Base-by-base conservation (phyloP, 2,888 invertebrate species). In the Candidula unifasciata region DNA sequence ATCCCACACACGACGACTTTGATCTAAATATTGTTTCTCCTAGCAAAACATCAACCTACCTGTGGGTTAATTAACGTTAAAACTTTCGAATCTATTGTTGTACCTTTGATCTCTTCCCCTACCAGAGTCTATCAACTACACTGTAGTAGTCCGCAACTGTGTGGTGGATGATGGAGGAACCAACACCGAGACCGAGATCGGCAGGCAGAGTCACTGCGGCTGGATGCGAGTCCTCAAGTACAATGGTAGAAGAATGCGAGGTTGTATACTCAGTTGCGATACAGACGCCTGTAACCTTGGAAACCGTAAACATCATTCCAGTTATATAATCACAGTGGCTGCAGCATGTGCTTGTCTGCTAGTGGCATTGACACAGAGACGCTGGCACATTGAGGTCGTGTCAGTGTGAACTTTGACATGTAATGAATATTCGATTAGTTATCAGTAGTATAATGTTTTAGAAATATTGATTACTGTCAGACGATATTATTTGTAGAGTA, bases 141-240 rank as follows among this genome's bases (percentile, higher is more conserved):
- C 96, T 0, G 96, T 98, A 90, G 96, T 97, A 5, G 96, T 99
- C 27, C 95, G 99, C 33, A 97, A 97, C 83, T 99, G 99, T 94
- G 98, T 98, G 0, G 95, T 99, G 90, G 99, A 99, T 94, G 98
- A 98, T 89, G 98, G 99, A 2, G 97, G 98, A 0, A 95, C 97
- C 79, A 99, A 98, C 82, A 97, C 98, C 0, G 98, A 99, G 94
- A 98, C 98, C 0, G 99, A 99, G 95, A 96, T 99, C 86, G 97
- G 98, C 81, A 95, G 99, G 88, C 97, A 98, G 97, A 97, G 97
- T n/a, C 98, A 99, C 94, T 99, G 99, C 93, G 99, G 99, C 57
- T 96, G 97, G 89, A 98, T 99, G 94, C 96, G 98, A 69, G 95
- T 96, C 87, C 98, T 99, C 94, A 96, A 96, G 93, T 98, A 97